Percentiles rank a stretch among this genome's conserved stretches.
Evolutionary conservation across 2,888 invertebrate genomes (phyloP).

Genomic region (Caenorhabditis sulstoni): DNA sequence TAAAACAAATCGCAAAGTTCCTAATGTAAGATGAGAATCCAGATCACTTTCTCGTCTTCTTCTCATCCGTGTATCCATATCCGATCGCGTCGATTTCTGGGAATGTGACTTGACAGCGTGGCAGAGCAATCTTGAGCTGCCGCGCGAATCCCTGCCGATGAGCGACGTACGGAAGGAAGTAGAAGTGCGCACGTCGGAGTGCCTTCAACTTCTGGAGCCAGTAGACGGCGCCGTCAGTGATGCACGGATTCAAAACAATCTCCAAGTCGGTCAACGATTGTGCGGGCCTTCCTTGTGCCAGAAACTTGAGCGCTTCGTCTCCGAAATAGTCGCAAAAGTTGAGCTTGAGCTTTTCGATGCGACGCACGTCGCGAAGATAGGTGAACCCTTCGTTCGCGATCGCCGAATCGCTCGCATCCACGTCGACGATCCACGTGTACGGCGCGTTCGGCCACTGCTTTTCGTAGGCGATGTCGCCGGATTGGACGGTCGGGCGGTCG

Average conservation of each 20-base stretch:
- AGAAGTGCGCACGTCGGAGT: slow-evolving; percentile 72
- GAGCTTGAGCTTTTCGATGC: slow-evolving; percentile 69
- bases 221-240: slow-evolving; percentile 73
- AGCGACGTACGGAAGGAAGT: slow-evolving; percentile 75
- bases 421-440: slow-evolving; percentile 69
- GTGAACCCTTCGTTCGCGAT: slow-evolving; percentile 77
- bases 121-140: slow-evolving; percentile 73
- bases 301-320: slow-evolving; percentile 71
- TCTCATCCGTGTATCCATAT: slow-evolving; percentile 72
- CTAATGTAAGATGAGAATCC: background rate
- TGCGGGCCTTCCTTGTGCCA: slow-evolving; percentile 72
- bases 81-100: slow-evolving; percentile 73
- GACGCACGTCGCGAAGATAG: slow-evolving; percentile 73
- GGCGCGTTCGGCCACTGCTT: slow-evolving; percentile 67
- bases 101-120: slow-evolving; percentile 73
- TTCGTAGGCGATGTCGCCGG: slow-evolving; percentile 60
- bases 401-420: slow-evolving; percentile 78
- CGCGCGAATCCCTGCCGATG: slow-evolving; percentile 73
- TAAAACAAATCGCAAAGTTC: background rate
- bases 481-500: slow-evolving; percentile 18
- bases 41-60: slow-evolving; percentile 24
- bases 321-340: slow-evolving; percentile 80
- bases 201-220: slow-evolving; percentile 71
- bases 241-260: slow-evolving; percentile 74
- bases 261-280: slow-evolving; percentile 73